Percentiles rank a stretch among this genome's conserved stretches.
These are phyloP conservation scores for Lasiurus borealis DNA, from an alignment of 2,113 vertebrate species.

Conservation along the genomic window DNA sequence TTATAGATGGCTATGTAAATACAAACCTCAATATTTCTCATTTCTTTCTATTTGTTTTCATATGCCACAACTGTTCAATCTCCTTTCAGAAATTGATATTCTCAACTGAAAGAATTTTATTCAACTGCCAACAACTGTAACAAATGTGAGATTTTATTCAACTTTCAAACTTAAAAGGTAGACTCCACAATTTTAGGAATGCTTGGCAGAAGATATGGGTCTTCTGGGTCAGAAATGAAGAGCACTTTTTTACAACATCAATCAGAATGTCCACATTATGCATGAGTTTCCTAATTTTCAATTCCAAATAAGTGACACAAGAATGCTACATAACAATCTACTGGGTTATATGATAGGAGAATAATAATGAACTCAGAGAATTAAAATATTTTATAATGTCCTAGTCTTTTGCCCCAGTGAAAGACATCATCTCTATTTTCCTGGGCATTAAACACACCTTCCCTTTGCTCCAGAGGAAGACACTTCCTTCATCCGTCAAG, in stretches of 20 bases:
- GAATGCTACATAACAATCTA: not conserved
- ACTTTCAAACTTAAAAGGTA: not conserved
- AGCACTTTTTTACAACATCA: not conserved
- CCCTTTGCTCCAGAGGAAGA: not conserved
- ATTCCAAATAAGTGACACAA: not conserved
- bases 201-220: not conserved
- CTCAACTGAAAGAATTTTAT: not conserved
- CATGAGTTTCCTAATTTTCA: not conserved
- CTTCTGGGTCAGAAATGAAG: not conserved
- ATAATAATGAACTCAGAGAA: not conserved
- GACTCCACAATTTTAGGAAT: not conserved
- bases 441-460: not conserved
- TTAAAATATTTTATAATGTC: not conserved
- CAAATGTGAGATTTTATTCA: not conserved
- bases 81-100: not conserved
- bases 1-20: not conserved
- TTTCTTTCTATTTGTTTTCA: not conserved
- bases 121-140: not conserved
- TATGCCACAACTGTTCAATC: not conserved
- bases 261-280: not conserved
- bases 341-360: not conserved
- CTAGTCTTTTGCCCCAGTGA: not conserved
- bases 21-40: not conserved
- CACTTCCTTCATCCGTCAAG: not conserved
- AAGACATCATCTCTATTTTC: not conserved